phyloP scores from a whole-genome alignment of 2,113 vertebrate genomes.

The Caloenas nicobarica region DNA sequence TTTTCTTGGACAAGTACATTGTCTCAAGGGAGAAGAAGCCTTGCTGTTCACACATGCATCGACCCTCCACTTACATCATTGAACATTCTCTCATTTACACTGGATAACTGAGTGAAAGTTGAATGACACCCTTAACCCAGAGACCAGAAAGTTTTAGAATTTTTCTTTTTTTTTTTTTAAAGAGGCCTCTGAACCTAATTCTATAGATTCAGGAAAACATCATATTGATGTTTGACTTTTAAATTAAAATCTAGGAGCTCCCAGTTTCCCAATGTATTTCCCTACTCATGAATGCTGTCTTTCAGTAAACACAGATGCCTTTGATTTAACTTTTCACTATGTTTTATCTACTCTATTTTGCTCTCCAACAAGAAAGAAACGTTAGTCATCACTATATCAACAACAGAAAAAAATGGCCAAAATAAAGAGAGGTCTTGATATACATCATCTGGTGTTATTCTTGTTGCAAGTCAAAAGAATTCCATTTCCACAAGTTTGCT shows the following conservation, averaged over 20 bases:
- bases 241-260: background rate
- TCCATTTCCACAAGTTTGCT: background rate
- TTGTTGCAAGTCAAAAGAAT: slow-evolving; percentile 4
- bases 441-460: background rate
- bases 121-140: background rate
- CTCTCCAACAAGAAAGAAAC: slow-evolving; percentile 27
- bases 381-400: slow-evolving; percentile 16
- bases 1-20: background rate
- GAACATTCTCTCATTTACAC: background rate
- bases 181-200: background rate
- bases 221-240: background rate
- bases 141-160: background rate
- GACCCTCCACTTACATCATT: background rate
- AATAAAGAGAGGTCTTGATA: slow-evolving; percentile 4
- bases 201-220: background rate
- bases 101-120: background rate
- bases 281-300: background rate
- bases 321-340: slow-evolving; percentile 35
- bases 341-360: background rate
- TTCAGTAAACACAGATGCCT: background rate
- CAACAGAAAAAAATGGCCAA: background rate
- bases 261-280: background rate
- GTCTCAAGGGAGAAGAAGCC: background rate
- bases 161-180: background rate
- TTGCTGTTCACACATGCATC: background rate